Evolutionary conservation across 2,888 invertebrate genomes (phyloP), one percentile per base, ranked within the genome.

Genomic region (Spisula solida): DNA sequence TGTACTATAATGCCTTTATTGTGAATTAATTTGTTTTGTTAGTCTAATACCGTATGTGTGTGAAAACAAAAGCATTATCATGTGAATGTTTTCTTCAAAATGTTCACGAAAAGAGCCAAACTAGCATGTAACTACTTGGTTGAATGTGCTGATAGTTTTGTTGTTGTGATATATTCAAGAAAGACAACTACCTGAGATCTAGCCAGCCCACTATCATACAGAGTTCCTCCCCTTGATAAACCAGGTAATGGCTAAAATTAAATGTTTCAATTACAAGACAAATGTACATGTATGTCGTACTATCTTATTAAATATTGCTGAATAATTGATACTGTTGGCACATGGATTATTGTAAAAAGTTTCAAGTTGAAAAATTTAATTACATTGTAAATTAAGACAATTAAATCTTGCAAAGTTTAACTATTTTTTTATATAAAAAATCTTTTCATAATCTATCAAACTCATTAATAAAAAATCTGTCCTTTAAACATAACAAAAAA

Each of bases 161-260:
- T 16, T 51, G 51, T 51, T 51, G 12, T 10, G 31, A 75, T 18
- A 31, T n/a, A n/a, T n/a, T n/a, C 14, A 75, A 75, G 75, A 75
- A 75, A 75, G 75, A 75, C 75, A 75, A 75, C 70, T 90, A 91
- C 90, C 90, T 91, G 86, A 16, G 90, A 88, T 80, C 90, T 18
- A 20, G 85, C 79, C 5, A 90, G 85, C 29, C 88, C 88, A 83
- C 85, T 88, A 56, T 91, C 90, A 87, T 85, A 88, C 83, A 87
- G 75, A 25, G 91, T 91, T 51, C 87, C 90, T 81, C 91, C 90
- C 55, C 91, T 87, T 66, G 85, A 83, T 5, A 91, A 75, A 4
- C 87, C 87, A 0, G 88, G 81, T 29, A 84, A 88, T 25, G 60
- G 81, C 90, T 91, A 88, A 66, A 88, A 91, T 85, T 51, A 25